phyloP scores from a whole-genome alignment of 2,888 invertebrate genomes.

The Oegoconia quadripuncta region DNA sequence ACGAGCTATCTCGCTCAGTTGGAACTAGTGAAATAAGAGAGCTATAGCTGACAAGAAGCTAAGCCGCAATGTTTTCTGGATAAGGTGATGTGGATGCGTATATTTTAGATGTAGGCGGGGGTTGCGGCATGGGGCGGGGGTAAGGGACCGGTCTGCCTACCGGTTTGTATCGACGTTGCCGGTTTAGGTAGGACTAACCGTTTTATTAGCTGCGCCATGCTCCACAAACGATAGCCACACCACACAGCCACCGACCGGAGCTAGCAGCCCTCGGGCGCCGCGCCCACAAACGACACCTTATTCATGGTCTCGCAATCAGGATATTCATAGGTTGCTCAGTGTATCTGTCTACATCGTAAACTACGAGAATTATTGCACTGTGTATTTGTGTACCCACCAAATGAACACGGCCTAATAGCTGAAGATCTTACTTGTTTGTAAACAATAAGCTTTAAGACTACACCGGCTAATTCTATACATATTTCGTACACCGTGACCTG shows the following conservation, averaged over 20 bases:
- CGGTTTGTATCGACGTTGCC: slow-evolving; percentile 68
- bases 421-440: slow-evolving; percentile 4
- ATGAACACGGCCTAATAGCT: neutral
- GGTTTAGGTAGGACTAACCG: slow-evolving; percentile 72
- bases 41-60: slow-evolving; percentile 58
- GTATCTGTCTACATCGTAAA: neutral
- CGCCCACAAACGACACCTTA: slow-evolving; percentile 31
- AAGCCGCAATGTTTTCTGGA: slow-evolving; percentile 61
- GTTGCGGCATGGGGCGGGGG: slow-evolving; percentile 33
- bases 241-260: slow-evolving; percentile 46
- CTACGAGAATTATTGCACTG: neutral
- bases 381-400: neutral
- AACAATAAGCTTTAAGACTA: slow-evolving; percentile 8
- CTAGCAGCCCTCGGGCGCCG: slow-evolving; percentile 39
- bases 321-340: neutral
- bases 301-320: slow-evolving; percentile 20
- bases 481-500: slow-evolving; percentile 29
- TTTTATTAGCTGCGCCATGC: slow-evolving; percentile 74
- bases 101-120: slow-evolving; percentile 64
- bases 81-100: slow-evolving; percentile 70
- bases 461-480: slow-evolving; percentile 8
- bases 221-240: slow-evolving; percentile 69
- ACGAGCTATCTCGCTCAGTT: slow-evolving; percentile 44
- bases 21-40: slow-evolving; percentile 64
- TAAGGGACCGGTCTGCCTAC: slow-evolving; percentile 68